A percentile compares a stretch with the other conserved stretches of the same genome.
Conservation (phyloP, 2,797 vertebrate genomes). For the Acrossocheilus wenchowensis region DNA sequence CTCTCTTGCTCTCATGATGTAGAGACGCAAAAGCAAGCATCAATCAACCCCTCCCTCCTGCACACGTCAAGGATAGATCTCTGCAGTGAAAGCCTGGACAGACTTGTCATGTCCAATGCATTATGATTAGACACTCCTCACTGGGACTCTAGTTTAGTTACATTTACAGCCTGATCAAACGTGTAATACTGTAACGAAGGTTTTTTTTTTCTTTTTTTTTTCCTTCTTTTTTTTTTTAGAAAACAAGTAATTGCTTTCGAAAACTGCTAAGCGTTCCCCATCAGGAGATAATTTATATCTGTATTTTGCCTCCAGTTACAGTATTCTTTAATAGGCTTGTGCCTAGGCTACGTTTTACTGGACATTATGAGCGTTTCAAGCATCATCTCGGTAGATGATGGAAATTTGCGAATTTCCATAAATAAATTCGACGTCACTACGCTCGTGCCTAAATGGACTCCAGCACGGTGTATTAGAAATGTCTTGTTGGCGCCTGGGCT, state of each 20-base stretch:
- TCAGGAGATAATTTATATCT: not conserved
- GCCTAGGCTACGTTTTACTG: not conserved
- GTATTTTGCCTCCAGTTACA: not conserved
- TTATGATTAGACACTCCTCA: constrained; percentile 21
- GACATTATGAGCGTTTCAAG: constrained; percentile 32
- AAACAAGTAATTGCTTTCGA: not conserved
- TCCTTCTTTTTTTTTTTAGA: not conserved
- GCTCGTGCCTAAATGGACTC: constrained; percentile 53
- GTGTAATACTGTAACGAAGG: not conserved
- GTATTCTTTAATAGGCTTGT: not conserved
- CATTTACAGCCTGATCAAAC: constrained; percentile 2
- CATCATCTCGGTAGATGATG: constrained; percentile 54
- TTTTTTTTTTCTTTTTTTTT: not conserved
- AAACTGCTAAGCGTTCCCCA: not conserved
- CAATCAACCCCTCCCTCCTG: constrained; percentile 65
- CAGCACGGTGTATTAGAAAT: constrained; percentile 57
- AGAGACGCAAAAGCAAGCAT: constrained; percentile 65
- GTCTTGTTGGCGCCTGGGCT: constrained; percentile 49
- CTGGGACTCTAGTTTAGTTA: constrained; percentile 14
- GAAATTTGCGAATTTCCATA: constrained; percentile 63
- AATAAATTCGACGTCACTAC: constrained; percentile 66
- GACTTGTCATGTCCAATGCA: constrained; percentile 39
- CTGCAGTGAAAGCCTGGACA: constrained; percentile 57
- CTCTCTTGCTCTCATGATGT: constrained; percentile 63
- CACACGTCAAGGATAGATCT: constrained; percentile 60